These are phyloP conservation scores for Pterocles burchelli DNA, from an alignment of 2,113 vertebrate genomes.

Conservation along the genomic window DNA sequence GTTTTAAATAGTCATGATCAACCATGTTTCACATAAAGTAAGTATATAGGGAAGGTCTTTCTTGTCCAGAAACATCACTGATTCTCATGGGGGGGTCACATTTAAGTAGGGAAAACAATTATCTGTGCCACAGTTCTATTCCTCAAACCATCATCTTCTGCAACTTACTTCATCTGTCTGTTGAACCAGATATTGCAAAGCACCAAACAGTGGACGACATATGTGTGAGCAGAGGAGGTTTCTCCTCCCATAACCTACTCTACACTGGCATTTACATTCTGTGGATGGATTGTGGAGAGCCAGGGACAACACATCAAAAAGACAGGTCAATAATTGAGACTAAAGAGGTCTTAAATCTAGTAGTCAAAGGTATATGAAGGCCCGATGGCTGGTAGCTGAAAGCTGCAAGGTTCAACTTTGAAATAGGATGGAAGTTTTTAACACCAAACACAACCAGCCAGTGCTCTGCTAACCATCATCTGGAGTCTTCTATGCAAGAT, in stretches of 20 bases:
- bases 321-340: not conserved
- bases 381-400: not conserved
- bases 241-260: not conserved
- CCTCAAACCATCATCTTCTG: not conserved
- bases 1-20: not conserved
- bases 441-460: not conserved
- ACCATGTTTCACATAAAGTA: not conserved
- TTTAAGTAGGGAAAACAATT: not conserved
- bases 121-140: not conserved
- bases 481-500: not conserved
- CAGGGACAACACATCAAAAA: not conserved
- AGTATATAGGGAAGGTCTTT: not conserved
- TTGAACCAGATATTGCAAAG: not conserved
- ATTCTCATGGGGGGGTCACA: not conserved
- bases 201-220: not conserved
- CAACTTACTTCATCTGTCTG: not conserved
- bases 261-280: not conserved
- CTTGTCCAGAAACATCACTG: not conserved
- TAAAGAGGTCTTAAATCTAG: not conserved
- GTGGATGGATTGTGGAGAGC: not conserved
- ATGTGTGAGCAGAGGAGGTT: not conserved
- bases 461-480: not conserved
- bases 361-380: not conserved
- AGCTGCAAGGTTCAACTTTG: not conserved
- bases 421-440: not conserved